phyloP scores from a whole-genome alignment of 2,113 vertebrate genomes.

The Heteronetta atricapilla region DNA sequence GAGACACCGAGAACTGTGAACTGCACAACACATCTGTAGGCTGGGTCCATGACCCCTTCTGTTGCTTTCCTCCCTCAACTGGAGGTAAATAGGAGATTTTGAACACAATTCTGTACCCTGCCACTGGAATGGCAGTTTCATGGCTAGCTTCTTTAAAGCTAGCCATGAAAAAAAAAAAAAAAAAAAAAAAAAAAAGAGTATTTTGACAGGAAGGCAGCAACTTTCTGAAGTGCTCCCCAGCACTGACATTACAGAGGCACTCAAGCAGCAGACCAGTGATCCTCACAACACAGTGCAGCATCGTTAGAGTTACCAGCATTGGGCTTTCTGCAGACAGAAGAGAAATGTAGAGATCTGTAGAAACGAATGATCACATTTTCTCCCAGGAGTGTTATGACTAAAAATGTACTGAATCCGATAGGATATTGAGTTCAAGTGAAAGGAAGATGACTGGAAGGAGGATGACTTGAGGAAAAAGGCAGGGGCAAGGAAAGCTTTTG shows the following conservation, averaged over 20 bases:
- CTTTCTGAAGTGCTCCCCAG: not conserved
- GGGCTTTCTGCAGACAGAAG: not conserved
- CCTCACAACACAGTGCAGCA: not conserved
- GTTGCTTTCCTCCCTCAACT: not conserved
- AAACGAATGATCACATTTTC: not conserved
- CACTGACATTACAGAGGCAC: not conserved
- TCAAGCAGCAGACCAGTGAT: not conserved
- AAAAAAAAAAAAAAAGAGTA: not conserved
- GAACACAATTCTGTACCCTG: not conserved
- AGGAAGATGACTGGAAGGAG: not conserved
- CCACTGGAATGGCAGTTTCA: not conserved
- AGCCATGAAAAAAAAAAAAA: not conserved
- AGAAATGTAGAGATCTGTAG: not conserved
- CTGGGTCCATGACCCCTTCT: not conserved
- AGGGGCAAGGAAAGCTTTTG: not conserved
- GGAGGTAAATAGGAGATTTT: not conserved
- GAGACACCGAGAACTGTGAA: not conserved
- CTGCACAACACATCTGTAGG: not conserved
- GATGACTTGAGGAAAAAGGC: not conserved
- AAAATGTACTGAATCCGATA: not conserved
- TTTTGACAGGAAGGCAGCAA: not conserved
- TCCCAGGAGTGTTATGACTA: not conserved
- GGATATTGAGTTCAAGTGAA: not conserved
- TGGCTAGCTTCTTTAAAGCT: not conserved
- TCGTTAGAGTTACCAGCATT: not conserved